Percentiles rank a stretch among this genome's conserved stretches.
phyloP scores from a whole-genome alignment of 2,888 invertebrate species.

The Pachliopta kotzebuea region DNA sequence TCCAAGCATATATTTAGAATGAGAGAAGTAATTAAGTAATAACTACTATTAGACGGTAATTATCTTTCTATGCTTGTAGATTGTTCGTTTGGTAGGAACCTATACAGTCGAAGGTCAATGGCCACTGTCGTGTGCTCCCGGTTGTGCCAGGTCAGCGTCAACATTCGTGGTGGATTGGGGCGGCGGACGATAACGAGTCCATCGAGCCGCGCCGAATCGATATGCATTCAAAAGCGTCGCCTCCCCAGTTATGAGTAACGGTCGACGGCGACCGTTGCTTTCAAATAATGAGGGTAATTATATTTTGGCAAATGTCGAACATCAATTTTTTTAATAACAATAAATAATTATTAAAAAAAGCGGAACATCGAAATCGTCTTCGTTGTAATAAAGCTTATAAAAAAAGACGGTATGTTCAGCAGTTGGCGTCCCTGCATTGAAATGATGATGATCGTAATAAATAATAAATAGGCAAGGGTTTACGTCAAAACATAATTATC shows the following conservation, averaged over 20 bases:
- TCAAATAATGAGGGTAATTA: slow-evolving; percentile 14
- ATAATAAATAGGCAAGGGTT: too few species aligned
- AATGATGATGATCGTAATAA: too few species aligned
- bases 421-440: too few species aligned
- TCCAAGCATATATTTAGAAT: too few species aligned
- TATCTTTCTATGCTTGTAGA: too few species aligned
- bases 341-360: not conserved
- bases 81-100: not conserved
- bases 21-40: too few species aligned
- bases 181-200: slow-evolving; percentile 29
- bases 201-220: slow-evolving; percentile 35
- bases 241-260: slow-evolving; percentile 35
- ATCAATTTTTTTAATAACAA: not conserved
- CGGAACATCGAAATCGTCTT: not conserved
- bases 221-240: slow-evolving; percentile 35
- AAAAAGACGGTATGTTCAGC: not conserved
- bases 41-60: too few species aligned
- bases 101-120: slow-evolving; percentile 20
- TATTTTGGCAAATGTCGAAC: slow-evolving; percentile 9
- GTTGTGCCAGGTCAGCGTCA: slow-evolving; percentile 27
- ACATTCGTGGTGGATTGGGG: slow-evolving; percentile 23
- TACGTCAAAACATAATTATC: too few species aligned
- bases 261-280: slow-evolving; percentile 36
- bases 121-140: slow-evolving; percentile 14
- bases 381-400: too few species aligned